Evolutionary conservation across 2,888 invertebrate genomes (phyloP).

Genomic region (Mimachlamys varia): DNA sequence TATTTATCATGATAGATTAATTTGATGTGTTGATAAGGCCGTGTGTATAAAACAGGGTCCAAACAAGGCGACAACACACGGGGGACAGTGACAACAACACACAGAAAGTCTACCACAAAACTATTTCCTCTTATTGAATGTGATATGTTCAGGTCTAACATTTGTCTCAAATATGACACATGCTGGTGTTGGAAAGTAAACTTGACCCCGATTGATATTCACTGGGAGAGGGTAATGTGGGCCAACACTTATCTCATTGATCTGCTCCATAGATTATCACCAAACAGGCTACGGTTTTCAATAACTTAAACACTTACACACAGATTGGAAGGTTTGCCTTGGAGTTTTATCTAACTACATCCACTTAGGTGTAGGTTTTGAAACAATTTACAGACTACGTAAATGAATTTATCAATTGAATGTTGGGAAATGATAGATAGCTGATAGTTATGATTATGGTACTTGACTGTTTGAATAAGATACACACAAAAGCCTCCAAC

Average conservation of each 20-base stretch:
- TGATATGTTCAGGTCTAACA: neutral
- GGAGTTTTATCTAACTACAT: neutral
- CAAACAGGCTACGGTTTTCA: neutral
- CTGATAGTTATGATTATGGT: neutral
- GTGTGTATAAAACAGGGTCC: neutral
- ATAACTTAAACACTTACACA: neutral
- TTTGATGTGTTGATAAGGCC: constrained; percentile 25
- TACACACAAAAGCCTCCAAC: neutral
- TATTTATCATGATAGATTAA: neutral
- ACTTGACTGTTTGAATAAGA: too few species aligned
- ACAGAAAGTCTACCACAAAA: neutral
- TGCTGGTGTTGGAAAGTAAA: constrained; percentile 6
- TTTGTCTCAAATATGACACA: neutral
- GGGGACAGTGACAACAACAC: constrained; percentile 11
- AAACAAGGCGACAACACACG: constrained; percentile 8
- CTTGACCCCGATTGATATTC: constrained; percentile 3
- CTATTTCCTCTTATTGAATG: constrained; percentile 18
- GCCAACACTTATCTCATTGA: constrained; percentile 3
- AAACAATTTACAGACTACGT: neutral
- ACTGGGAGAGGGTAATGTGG: neutral
- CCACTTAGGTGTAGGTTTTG: neutral
- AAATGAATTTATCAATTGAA: neutral
- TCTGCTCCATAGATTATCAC: neutral
- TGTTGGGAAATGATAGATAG: neutral
- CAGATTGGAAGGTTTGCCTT: neutral